phyloP scores from a whole-genome alignment of 2,113 vertebrate genomes.

The Manacus vitellinus region DNA sequence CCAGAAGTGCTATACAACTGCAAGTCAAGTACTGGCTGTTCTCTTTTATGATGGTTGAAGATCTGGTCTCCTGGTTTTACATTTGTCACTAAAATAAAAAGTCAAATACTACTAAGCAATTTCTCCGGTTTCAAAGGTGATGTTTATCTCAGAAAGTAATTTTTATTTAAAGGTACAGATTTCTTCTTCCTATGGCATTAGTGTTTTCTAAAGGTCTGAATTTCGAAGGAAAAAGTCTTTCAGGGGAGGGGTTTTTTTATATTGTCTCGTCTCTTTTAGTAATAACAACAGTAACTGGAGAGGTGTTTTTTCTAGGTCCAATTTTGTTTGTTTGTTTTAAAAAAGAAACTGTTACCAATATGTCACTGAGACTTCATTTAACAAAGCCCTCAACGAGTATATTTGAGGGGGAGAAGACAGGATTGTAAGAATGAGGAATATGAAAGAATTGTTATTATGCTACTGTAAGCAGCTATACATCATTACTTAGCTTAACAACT shows the following conservation, averaged over 20 bases:
- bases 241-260: neutral
- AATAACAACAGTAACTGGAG: neutral
- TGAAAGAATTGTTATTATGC: neutral
- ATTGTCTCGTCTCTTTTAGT: neutral
- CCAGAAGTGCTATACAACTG: neutral
- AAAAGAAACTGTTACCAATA: neutral
- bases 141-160: neutral
- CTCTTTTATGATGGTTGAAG: neutral
- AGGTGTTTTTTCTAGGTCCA: neutral
- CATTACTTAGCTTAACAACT: constrained; percentile 11
- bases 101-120: neutral
- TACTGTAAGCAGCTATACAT: neutral
- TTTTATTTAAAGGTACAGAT: neutral
- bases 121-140: neutral
- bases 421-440: neutral
- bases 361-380: neutral
- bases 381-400: neutral
- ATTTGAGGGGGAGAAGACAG: neutral
- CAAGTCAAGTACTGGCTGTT: neutral
- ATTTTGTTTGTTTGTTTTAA: neutral
- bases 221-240: neutral
- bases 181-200: neutral
- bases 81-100: neutral
- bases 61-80: neutral
- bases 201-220: neutral